phyloP scores from a whole-genome alignment of 2,888 invertebrate species.

The Ecdyonurus torrentis region DNA sequence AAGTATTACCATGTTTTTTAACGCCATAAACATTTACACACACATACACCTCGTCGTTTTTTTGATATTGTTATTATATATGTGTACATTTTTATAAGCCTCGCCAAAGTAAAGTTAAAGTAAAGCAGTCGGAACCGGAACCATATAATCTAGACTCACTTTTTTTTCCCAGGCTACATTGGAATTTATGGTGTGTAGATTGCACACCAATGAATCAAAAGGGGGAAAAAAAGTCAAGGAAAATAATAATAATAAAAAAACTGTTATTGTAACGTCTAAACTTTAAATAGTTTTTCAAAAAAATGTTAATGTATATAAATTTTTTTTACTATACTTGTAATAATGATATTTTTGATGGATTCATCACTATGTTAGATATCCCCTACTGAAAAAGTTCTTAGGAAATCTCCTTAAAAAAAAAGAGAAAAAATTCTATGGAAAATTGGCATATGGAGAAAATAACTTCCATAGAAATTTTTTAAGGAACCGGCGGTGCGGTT shows the following conservation, averaged over 20 bases:
- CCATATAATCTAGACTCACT: background rate
- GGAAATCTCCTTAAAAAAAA: no score
- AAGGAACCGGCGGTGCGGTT: no score
- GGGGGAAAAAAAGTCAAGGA: no score
- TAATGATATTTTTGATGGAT: background rate
- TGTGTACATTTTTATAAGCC: background rate
- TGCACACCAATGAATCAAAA: no score
- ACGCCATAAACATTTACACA: background rate
- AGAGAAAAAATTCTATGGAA: no score
- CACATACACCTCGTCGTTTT: background rate
- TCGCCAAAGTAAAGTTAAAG: no score
- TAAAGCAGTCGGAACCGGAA: background rate
- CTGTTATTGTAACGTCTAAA: background rate
- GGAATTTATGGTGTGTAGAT: background rate
- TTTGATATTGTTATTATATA: background rate
- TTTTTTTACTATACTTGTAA: background rate
- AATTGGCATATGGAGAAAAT: no score
- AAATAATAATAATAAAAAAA: background rate
- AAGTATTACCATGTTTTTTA: no score
- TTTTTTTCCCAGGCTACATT: background rate
- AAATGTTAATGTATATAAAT: background rate
- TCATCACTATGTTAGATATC: background rate
- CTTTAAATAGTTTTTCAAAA: background rate
- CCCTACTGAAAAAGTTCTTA: no score
- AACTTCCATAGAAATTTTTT: no score